Evolutionary conservation across 2,888 invertebrate species (phyloP).

Genomic region (Papilio protenor): DNA sequence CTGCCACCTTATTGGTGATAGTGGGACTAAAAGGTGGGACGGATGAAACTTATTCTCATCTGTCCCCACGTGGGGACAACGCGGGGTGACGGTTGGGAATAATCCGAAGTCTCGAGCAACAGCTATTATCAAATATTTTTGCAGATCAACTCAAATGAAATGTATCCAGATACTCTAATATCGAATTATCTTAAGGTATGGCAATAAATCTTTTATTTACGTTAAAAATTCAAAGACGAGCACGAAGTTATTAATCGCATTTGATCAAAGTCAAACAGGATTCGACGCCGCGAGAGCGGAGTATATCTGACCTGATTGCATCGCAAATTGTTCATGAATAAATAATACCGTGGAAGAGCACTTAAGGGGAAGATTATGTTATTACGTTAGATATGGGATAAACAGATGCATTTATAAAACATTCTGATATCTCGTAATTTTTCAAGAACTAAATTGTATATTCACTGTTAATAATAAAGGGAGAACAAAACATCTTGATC

Average conservation of each 20-base stretch:
- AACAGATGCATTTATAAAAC: conserved; percentile 37
- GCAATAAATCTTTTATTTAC: conserved; percentile 48
- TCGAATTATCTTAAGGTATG: not conserved
- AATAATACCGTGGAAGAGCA: conserved; percentile 72
- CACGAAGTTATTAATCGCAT: conserved; percentile 66
- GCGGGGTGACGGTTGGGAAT: too few relatives aligned
- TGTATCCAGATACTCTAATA: too few relatives aligned
- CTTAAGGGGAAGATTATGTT: conserved; percentile 61
- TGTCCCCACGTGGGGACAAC: too few relatives aligned
- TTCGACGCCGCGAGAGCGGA: conserved; percentile 68
- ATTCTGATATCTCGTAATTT: not conserved
- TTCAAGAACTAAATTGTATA: not conserved
- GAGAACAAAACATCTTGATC: too few relatives aligned
- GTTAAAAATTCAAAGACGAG: conserved; percentile 68
- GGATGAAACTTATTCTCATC: too few relatives aligned
- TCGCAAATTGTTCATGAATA: conserved; percentile 83
- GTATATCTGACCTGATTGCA: conserved; percentile 78
- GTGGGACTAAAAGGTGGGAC: too few relatives aligned
- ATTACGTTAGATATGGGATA: conserved; percentile 44
- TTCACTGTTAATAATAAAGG: not conserved
- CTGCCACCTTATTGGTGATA: too few relatives aligned
- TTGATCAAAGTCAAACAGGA: conserved; percentile 76
- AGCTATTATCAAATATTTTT: not conserved
- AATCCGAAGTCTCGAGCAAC: too few relatives aligned
- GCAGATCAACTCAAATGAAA: not conserved